Evolutionary conservation across 2,113 vertebrate genomes (phyloP).

Genomic region (Hippocampus abdominalis): DNA sequence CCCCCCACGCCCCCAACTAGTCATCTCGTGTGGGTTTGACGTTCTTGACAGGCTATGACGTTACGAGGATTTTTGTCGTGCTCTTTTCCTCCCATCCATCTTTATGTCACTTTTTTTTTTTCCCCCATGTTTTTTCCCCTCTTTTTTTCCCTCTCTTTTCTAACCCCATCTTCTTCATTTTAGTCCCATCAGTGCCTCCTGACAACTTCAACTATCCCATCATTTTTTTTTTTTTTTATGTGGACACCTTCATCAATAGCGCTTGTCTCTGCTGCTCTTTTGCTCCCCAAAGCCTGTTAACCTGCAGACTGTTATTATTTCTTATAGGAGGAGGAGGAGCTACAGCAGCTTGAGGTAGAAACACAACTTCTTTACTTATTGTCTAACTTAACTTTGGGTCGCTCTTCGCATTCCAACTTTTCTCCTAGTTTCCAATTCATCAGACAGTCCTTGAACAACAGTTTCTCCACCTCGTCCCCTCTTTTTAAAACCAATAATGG

Average conservation of each 20-base stretch:
- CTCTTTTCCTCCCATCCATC: constrained; percentile 24
- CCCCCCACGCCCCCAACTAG: constrained; percentile 13
- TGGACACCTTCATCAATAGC: constrained; percentile 12
- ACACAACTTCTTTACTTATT: constrained; percentile 17
- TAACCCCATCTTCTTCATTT: constrained; percentile 53
- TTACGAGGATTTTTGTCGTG: constrained; percentile 8
- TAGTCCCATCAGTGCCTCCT: constrained; percentile 54
- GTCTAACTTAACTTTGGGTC: not conserved
- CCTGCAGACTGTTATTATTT: constrained; percentile 54
- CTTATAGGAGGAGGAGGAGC: constrained; percentile 77
- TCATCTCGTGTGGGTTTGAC: constrained; percentile 42
- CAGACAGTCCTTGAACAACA: constrained; percentile 21
- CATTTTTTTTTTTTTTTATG: constrained; percentile 26
- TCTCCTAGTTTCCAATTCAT: constrained; percentile 11
- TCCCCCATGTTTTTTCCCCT: not conserved
- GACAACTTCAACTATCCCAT: constrained; percentile 37
- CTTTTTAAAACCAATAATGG: not conserved
- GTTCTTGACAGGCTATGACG: constrained; percentile 21
- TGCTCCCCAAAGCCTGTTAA: constrained; percentile 51
- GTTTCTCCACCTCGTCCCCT: not conserved
- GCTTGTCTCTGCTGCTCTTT: constrained; percentile 48
- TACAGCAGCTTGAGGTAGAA: constrained; percentile 75
- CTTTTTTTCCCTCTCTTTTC: constrained; percentile 9
- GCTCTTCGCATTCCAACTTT: constrained; percentile 2
- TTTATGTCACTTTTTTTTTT: constrained; percentile 8